Percentiles rank a stretch among this genome's conserved stretches.
Conservation (phyloP, 1,140 invertebrate species). For the Aphaenogaster ashmeadi region DNA sequence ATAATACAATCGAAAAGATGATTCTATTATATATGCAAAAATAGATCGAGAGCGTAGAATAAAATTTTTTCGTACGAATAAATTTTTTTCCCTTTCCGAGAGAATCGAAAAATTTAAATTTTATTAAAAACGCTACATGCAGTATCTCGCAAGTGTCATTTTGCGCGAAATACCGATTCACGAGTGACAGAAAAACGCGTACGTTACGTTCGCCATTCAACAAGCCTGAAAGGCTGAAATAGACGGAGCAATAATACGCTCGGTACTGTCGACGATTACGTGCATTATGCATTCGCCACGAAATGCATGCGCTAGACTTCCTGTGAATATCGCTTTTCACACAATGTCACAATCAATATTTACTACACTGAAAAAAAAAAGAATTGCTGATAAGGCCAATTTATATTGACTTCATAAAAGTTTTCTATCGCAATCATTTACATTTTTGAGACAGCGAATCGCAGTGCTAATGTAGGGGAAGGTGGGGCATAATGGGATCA, state of each 20-base stretch:
- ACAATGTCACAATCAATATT: conserved; percentile 16
- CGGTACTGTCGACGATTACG: not conserved
- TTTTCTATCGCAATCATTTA: too few species aligned
- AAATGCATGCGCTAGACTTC: conserved; percentile 39
- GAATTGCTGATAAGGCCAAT: too few species aligned
- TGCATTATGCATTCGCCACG: conserved; percentile 28
- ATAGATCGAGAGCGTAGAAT: conserved; percentile 3
- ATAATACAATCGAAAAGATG: not conserved
- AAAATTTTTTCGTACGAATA: not conserved
- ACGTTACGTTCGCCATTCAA: conserved; percentile 22
- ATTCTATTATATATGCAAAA: conserved; percentile 6
- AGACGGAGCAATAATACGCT: not conserved
- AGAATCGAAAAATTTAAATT: conserved; percentile 10
- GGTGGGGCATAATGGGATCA: too few species aligned
- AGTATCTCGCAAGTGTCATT: not conserved
- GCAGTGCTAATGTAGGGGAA: too few species aligned
- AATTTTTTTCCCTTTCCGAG: not conserved
- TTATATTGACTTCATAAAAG: too few species aligned
- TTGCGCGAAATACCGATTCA: not conserved
- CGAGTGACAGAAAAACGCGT: conserved; percentile 19
- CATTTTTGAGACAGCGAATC: too few species aligned
- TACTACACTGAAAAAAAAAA: not conserved
- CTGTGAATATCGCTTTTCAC: conserved; percentile 26
- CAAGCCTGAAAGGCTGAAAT: conserved; percentile 28
- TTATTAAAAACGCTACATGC: conserved; percentile 8